Percentiles rank a stretch among this genome's conserved stretches.
phyloP scores from a whole-genome alignment of 1,140 invertebrate species.

The Pinna nobilis region DNA sequence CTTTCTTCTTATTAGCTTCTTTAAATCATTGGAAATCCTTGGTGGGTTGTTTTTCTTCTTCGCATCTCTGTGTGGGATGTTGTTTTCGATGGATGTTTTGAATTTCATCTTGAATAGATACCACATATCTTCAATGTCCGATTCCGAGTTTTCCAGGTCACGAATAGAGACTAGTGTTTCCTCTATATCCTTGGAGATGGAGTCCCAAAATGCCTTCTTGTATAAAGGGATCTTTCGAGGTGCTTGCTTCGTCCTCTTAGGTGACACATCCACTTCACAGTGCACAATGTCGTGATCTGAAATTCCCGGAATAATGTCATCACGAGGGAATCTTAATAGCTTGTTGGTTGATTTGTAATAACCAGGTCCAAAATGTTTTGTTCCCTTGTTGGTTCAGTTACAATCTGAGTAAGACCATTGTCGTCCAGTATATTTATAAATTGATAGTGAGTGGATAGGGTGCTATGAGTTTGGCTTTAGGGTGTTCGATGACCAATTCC shows the following conservation, averaged over 20 bases:
- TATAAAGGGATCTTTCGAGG: slow-evolving; percentile 23
- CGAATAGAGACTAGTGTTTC: no score
- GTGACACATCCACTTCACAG: slow-evolving; percentile 3
- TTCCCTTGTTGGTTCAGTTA: no score
- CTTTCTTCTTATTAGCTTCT: not conserved
- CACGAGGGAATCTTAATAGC: slow-evolving; percentile 8
- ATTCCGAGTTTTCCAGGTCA: not conserved
- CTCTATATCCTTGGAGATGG: not conserved
- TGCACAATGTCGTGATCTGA: slow-evolving; percentile 29
- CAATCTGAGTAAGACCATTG: no score
- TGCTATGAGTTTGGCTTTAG: no score
- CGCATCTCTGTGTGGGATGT: slow-evolving; percentile 31
- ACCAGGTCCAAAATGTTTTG: no score
- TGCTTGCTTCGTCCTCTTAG: slow-evolving; percentile 4
- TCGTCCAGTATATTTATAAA: no score
- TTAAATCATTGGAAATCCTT: slow-evolving; percentile 16
- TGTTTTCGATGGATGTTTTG: not conserved
- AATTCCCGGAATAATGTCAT: slow-evolving; percentile 5
- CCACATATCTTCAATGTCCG: not conserved
- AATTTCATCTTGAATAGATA: not conserved
- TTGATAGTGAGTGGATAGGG: no score
- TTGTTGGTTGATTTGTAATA: slow-evolving; percentile 17
- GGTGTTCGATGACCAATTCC: no score
- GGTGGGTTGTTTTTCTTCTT: slow-evolving; percentile 12
- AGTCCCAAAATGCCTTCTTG: slow-evolving; percentile 34